Base-by-base conservation (phyloP, 2,888 invertebrate genomes). In the Idaea straminata region DNA sequence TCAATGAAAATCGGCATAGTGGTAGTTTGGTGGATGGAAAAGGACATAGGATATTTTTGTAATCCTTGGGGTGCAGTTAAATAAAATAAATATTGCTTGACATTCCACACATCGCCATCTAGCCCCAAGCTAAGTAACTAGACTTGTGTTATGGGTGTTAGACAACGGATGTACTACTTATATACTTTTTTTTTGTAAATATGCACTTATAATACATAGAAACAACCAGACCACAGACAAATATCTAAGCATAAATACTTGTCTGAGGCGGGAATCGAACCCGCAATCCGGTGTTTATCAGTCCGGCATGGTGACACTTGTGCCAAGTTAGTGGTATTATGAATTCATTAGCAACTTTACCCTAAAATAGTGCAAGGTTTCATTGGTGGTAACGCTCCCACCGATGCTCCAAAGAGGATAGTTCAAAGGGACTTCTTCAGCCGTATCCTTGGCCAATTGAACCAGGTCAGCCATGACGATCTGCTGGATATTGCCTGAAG, bases 401-500 rank as follows among this genome's bases (percentile, higher is more conserved):
- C 93, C 93, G 0, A 95, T 95, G 15, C 87, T 83, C 98, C 97
- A 96, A 71, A 97, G 75, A 25, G 95, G 93, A 57, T 94, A 93
- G 62, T 96, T 95, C 6, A 97, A 86, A 0, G 98, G 98, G 61
- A 94, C 86, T n/a, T 89, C 76, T 0, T 84, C 69, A 0, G 92
- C 89, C 0, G 94, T 74, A 0, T 89, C 80, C 62, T 93, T 87
- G 0, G 95, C 95, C 69, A 95, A 84, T 0, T 89, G 81, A 0
- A 95, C 93, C 16, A 98, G 81, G 63, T 96, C 92, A 0, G 84
- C 90, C 89, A 96, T 95, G 0, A 94, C 94, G 5, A 98, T 90
- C 0, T 94, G 94, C 73, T 96, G 95, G 0, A 96, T 85, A 0
- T 93, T 88, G 0, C 96, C 95, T 0, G 97, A 95, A n/a, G 97